Percentiles rank a stretch among this genome's conserved stretches.
Conservation (phyloP, 37 sponge, comb jelly and placozoan genomes). For the Diacarnus erythraeanus region DNA sequence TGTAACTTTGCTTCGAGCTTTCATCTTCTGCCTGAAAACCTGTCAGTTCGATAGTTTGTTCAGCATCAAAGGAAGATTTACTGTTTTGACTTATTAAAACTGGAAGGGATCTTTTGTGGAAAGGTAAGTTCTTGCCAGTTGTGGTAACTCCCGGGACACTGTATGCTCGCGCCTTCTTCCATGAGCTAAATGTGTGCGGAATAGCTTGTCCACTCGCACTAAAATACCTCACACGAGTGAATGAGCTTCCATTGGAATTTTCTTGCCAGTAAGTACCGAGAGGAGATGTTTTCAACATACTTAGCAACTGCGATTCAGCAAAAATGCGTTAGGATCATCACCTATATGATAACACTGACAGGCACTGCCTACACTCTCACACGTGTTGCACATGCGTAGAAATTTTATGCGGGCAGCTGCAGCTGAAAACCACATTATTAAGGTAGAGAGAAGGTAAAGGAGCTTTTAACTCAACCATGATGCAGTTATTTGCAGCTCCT, state of each 20-base stretch:
- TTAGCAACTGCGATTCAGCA: background rate
- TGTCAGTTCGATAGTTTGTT: background rate
- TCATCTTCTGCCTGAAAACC: background rate
- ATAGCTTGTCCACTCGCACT: background rate
- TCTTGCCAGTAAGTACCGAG: slow-evolving; percentile 23
- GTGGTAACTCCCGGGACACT: background rate
- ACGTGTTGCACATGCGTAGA: no score
- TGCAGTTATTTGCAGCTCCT: no score
- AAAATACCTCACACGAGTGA: slow-evolving; percentile 13
- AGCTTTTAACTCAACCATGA: background rate
- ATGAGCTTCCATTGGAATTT: background rate
- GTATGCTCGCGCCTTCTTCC: background rate
- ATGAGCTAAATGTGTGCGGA: background rate
- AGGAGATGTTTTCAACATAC: background rate
- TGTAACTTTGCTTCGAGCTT: no score
- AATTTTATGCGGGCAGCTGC: no score
- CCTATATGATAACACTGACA: no score
- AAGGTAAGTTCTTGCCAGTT: background rate
- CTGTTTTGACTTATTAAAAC: no score
- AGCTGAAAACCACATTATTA: background rate
- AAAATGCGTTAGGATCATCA: no score
- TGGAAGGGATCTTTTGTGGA: background rate
- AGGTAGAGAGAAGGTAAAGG: background rate
- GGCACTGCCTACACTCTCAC: no score
- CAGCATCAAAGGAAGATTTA: background rate